Base-by-base conservation (phyloP, 2,888 invertebrate genomes). In the Scaptomyza tumidula region DNA sequence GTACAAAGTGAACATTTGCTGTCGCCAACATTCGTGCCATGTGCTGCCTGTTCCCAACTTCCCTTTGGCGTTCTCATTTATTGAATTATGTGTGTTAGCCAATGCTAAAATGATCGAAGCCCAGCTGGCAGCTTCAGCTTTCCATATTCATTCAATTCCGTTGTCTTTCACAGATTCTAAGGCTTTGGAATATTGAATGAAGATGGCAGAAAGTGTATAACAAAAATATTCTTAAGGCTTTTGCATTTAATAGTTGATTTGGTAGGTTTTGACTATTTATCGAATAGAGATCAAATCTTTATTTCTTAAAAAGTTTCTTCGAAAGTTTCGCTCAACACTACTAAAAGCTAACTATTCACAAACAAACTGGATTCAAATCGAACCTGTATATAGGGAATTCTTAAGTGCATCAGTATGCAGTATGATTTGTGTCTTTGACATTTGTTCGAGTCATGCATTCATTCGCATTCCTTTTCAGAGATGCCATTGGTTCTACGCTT, bases 101-200 rank as follows among this genome's bases (percentile, higher is more conserved):
- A 67, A 63, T 75, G 67, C 67, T 55, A 67, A 76, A 78, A 67
- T 78, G 63, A 71, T 69, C 57, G 53, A 64, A 78, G 75, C 68
- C 55, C 45, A 49, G 59, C 67, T 39, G 57, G 44, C 45, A 43
- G 56, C 24, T 37, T 2, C 29, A 41, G 16, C n/a, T 11, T 50
- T 6, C 41, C 4, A n/a, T 57, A 35, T 66, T 10, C n/a, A 33
- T 39, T 45, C 43, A 61, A 56, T 69, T 69, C 43, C 60, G 29
- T 31, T 50, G 16, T 19, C 29, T 14, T 39, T 11, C 13, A 7
- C 19, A 43, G 29, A 19, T 16, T 29, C 24, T 3, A 19, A 14
- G n/a, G 24, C 24, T 54, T n/a, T 24, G 2, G 11, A 33, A 43
- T 31, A 5, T 6, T 19, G 9, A 4, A 16, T 5, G 1, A 10